These are phyloP conservation scores for Panagrolaimus sp. DNA, from an alignment of 1,140 invertebrate genomes.

Conservation along the genomic window DNA sequence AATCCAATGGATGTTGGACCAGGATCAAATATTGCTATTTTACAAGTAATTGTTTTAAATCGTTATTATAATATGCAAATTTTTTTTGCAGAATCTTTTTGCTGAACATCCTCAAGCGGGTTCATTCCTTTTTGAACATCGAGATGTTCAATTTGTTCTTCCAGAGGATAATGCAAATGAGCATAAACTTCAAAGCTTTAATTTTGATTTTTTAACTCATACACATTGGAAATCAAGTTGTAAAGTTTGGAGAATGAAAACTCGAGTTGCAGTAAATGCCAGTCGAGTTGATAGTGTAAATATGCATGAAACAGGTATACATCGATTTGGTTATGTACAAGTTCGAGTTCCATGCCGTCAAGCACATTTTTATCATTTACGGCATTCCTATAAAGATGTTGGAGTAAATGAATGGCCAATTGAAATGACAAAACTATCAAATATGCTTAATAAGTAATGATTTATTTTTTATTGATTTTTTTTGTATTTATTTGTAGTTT, in stretches of 20 bases:
- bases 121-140: constrained; percentile 55
- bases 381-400: constrained; percentile 56
- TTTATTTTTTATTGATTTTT: neutral
- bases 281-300: constrained; percentile 58
- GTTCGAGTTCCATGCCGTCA: constrained; percentile 52
- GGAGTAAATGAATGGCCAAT: constrained; percentile 48
- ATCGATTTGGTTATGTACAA: constrained; percentile 56
- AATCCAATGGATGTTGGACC: constrained; percentile 46
- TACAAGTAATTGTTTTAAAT: constrained; percentile 30
- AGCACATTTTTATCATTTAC: constrained; percentile 57
- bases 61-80: neutral
- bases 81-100: constrained; percentile 46
- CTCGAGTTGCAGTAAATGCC: constrained; percentile 58
- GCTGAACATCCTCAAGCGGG: constrained; percentile 56
- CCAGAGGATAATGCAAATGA: constrained; percentile 36
- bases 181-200: constrained; percentile 48
- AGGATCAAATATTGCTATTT: constrained; percentile 45
- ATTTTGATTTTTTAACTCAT: constrained; percentile 53
- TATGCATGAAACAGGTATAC: constrained; percentile 59
- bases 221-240: constrained; percentile 55
- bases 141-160: constrained; percentile 55
- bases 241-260: constrained; percentile 59
- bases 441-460: constrained; percentile 39
- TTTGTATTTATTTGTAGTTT: neutral
- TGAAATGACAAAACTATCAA: constrained; percentile 40